phyloP scores from a whole-genome alignment of 2,888 invertebrate genomes.

The Caradrina kadenii region DNA sequence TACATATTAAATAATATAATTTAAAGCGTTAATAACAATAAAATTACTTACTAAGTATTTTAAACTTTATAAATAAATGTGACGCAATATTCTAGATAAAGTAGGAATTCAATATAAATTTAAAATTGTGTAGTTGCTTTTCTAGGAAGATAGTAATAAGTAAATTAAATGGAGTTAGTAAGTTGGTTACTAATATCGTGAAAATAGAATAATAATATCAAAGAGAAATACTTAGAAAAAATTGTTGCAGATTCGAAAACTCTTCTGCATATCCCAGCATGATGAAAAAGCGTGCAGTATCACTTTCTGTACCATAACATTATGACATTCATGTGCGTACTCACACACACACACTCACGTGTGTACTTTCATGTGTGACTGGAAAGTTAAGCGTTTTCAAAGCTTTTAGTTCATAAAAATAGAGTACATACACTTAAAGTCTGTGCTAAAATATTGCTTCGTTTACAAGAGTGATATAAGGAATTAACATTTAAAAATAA shows the following conservation, averaged over 20 bases:
- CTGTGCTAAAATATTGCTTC: conserved; percentile 40
- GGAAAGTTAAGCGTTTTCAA: conserved; percentile 31
- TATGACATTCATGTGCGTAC: too few relatives aligned
- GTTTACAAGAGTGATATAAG: conserved; percentile 25
- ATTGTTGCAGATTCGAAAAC: conserved; percentile 7
- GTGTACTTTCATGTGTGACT: too few relatives aligned
- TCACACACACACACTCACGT: too few relatives aligned
- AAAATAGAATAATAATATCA: background rate
- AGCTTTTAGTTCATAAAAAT: conserved; percentile 26
- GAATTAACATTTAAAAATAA: conserved; percentile 30
- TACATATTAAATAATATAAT: conserved; percentile 43
- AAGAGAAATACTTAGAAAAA: background rate
- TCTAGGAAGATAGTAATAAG: background rate
- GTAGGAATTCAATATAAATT: conserved; percentile 9
- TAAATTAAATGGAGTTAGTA: background rate
- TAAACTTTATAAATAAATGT: conserved; percentile 29
- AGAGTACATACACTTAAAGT: conserved; percentile 46
- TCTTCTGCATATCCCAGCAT: background rate
- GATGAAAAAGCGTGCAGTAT: background rate
- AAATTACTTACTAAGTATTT: conserved; percentile 13
- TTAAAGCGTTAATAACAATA: conserved; percentile 26
- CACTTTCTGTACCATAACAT: background rate
- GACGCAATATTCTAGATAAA: conserved; percentile 42
- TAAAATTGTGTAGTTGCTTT: conserved; percentile 9
- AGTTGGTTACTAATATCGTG: background rate